phyloP scores from a whole-genome alignment of 2,888 invertebrate genomes.

The Palloptera scutellata region DNA sequence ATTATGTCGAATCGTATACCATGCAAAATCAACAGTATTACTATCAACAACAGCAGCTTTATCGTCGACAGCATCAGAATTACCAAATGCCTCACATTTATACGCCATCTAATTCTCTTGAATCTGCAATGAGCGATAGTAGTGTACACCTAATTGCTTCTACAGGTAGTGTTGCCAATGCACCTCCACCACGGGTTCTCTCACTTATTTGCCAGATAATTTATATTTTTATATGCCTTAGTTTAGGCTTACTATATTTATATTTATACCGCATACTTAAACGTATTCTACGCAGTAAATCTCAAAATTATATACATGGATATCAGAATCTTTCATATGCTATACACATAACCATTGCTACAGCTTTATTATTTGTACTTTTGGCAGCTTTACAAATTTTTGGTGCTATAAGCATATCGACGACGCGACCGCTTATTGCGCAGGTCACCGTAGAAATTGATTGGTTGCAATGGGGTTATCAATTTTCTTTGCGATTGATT shows the following conservation, averaged over 20 bases:
- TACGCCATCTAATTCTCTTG: slow-evolving; percentile 46
- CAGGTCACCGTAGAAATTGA: slow-evolving; percentile 69
- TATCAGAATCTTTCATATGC: slow-evolving; percentile 85
- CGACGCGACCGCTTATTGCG: slow-evolving; percentile 52
- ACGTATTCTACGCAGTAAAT: slow-evolving; percentile 77
- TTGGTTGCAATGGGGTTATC: slow-evolving; percentile 94
- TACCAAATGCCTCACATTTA: slow-evolving; percentile 41
- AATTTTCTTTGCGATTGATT: slow-evolving; percentile 82
- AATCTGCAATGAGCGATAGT: slow-evolving; percentile 38
- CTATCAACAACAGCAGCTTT: slow-evolving; percentile 55
- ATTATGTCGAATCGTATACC: slow-evolving; percentile 74
- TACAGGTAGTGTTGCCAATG: slow-evolving; percentile 44
- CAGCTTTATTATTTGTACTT: slow-evolving; percentile 83
- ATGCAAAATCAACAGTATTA: slow-evolving; percentile 56
- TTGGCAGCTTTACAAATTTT: slow-evolving; percentile 86
- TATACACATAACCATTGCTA: slow-evolving; percentile 87
- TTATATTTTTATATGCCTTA: slow-evolving; percentile 84
- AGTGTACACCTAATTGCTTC: slow-evolving; percentile 24
- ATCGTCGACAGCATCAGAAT: slow-evolving; percentile 50
- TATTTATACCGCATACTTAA: slow-evolving; percentile 83
- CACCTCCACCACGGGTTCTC: slow-evolving; percentile 67
- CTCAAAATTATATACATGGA: slow-evolving; percentile 80
- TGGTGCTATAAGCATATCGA: slow-evolving; percentile 74
- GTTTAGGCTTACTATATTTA: slow-evolving; percentile 84
- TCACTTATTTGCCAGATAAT: slow-evolving; percentile 84